phyloP scores from a whole-genome alignment of 2,797 vertebrate genomes.

The Mionectes olivaceus region DNA sequence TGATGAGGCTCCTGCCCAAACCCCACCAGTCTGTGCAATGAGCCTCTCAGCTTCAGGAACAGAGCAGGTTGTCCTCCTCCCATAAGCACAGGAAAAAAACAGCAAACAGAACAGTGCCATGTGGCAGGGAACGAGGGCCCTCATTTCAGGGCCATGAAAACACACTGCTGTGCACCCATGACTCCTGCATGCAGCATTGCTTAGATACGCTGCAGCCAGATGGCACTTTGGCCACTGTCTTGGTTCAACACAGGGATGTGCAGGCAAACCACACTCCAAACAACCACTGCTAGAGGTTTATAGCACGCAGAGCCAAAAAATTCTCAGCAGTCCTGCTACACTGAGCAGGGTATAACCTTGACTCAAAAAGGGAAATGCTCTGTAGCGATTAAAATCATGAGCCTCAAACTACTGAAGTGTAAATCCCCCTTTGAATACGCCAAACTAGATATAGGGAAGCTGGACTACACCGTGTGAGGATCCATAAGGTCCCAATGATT shows the following conservation, averaged over 20 bases:
- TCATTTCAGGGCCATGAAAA: not conserved
- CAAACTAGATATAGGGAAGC: not conserved
- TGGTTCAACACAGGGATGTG: not conserved
- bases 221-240: not conserved
- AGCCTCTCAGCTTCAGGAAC: not conserved
- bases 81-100: not conserved
- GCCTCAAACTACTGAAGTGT: not conserved
- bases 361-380: not conserved
- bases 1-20: not conserved
- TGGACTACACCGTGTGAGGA: not conserved
- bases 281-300: not conserved
- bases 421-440: not conserved
- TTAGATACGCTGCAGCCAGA: not conserved
- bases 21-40: not conserved
- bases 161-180: not conserved
- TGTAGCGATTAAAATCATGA: not conserved
- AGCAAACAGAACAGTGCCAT: not conserved
- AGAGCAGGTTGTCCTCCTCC: not conserved
- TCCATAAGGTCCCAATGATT: not conserved
- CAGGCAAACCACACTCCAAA: not conserved
- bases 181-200: not conserved
- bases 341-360: not conserved
- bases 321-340: not conserved
- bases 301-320: not conserved
- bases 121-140: not conserved